These are phyloP conservation scores for Ichneumoninae sp. DNA, from an alignment of 2,888 invertebrate species.

Conservation along the genomic window DNA sequence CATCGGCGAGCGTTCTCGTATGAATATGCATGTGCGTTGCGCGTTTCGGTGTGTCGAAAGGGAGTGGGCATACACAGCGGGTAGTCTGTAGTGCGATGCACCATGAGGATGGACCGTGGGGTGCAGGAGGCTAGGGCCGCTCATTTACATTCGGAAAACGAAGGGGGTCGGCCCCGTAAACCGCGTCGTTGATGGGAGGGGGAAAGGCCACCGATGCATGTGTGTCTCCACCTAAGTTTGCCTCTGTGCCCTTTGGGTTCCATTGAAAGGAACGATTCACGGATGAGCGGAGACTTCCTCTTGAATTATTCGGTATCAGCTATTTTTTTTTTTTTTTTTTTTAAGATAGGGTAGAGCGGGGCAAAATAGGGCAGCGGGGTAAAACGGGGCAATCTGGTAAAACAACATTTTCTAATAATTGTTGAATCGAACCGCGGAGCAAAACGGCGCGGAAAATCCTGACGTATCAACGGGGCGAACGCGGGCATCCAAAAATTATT, in stretches of 20 bases:
- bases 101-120: slow-evolving; percentile 78
- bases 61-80: slow-evolving; percentile 61
- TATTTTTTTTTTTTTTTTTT: not conserved
- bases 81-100: slow-evolving; percentile 58
- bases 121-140: slow-evolving; percentile 75
- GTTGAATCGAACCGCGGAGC: too few species aligned
- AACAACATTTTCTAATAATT: too few species aligned
- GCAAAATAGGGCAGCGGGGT: too few species aligned
- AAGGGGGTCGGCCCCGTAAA: slow-evolving; percentile 73
- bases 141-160: slow-evolving; percentile 83
- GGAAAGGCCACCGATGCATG: slow-evolving; percentile 8
- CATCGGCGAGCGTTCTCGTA: slow-evolving; percentile 72
- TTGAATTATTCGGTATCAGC: slow-evolving; percentile 17
- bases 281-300: slow-evolving; percentile 2
- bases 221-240: slow-evolving; percentile 24
- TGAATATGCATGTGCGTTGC: slow-evolving; percentile 83
- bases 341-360: not conserved
- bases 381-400: too few species aligned
- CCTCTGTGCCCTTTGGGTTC: slow-evolving; percentile 24
- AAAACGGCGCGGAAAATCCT: too few species aligned
- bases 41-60: slow-evolving; percentile 79
- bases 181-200: not conserved
- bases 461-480: too few species aligned
- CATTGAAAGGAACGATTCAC: slow-evolving; percentile 7
- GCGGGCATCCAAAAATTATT: too few species aligned